Base-by-base conservation (phyloP, 1,140 invertebrate species). In the Probaryconus sp. region DNA sequence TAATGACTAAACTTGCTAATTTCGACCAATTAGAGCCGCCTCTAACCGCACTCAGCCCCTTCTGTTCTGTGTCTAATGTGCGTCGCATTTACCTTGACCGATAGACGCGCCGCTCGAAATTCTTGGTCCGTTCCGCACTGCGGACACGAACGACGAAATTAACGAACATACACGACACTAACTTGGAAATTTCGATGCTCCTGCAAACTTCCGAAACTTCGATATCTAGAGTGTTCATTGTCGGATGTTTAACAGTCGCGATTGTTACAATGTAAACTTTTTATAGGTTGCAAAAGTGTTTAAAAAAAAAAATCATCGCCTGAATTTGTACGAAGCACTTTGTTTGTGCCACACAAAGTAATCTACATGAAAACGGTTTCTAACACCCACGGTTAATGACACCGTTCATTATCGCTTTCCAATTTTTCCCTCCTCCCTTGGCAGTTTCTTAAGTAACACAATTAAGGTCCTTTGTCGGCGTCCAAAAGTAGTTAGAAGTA, bases 1-100 rank as follows among this genome's bases (percentile, higher is more conserved):
- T 88, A 87, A 88, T 87, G 85, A 87, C 85, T 85, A 87, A 88
- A 88, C 85, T 88, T 87, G 84, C 87, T 88, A 87, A 88, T 88
- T 88, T 85, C 81, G 78, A 83, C 84, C 85, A 88, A 88, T 87
- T 88, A 88, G 84, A 81, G 79, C 68, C 79, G 58, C 78, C 80
- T 76, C 58, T 43, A 38, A 70, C 76, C 68, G 31, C 70, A 70
- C 68, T 60, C 47, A 37, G 35, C 20, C 45, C 56, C 53, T 68
- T 17, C 58, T 70, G 72, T 55, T 67, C 70, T 58, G 69, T 60
- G 78, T 82, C 80, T 85, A 85, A 85, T 85, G 85, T 68, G 76
- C 81, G 64, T 78, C 68, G 80, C 81, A 83, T 84, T 86, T 83
- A 81, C 79, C 82, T 85, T 83, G 83, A 85, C 82, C 83, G 77